Conservation (phyloP, 2,797 vertebrate species). For the Paedocypris micromegethes region DNA sequence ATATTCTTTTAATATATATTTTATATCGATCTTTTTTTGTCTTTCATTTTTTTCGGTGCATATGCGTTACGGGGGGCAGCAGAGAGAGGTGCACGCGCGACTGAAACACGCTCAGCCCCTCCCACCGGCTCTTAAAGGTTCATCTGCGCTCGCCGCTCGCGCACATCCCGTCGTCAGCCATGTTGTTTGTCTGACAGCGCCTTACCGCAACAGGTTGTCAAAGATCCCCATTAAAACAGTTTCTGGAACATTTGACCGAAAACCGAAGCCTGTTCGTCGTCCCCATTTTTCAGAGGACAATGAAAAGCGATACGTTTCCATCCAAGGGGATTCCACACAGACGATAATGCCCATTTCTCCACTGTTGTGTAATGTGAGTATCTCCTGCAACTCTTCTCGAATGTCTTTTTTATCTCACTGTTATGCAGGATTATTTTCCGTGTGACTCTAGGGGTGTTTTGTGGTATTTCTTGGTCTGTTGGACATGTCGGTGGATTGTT, state of each 20-base stretch:
- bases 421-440: not conserved
- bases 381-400: constrained; percentile 18
- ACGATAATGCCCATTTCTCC: constrained; percentile 15
- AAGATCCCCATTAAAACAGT: not conserved
- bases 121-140: constrained; percentile 26
- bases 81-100: not conserved
- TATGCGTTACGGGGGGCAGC: not conserved
- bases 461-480: not conserved
- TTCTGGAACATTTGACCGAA: not conserved
- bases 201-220: constrained; percentile 47
- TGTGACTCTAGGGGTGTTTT: too few relatives aligned
- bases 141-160: constrained; percentile 5
- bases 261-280: not conserved
- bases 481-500: not conserved
- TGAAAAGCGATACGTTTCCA: constrained; percentile 10
- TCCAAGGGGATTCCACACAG: constrained; percentile 5
- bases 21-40: not conserved
- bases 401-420: constrained; percentile 8
- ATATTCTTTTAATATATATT: not conserved
- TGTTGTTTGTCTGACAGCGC: constrained; percentile 50
- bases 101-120: constrained; percentile 11
- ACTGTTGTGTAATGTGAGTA: constrained; percentile 44
- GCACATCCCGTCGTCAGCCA: constrained; percentile 40
- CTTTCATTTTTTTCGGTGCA: not conserved
- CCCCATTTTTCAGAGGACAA: not conserved